These are phyloP conservation scores for Chaetodon auriga DNA, from an alignment of 2,113 vertebrate genomes.

Conservation along the genomic window DNA sequence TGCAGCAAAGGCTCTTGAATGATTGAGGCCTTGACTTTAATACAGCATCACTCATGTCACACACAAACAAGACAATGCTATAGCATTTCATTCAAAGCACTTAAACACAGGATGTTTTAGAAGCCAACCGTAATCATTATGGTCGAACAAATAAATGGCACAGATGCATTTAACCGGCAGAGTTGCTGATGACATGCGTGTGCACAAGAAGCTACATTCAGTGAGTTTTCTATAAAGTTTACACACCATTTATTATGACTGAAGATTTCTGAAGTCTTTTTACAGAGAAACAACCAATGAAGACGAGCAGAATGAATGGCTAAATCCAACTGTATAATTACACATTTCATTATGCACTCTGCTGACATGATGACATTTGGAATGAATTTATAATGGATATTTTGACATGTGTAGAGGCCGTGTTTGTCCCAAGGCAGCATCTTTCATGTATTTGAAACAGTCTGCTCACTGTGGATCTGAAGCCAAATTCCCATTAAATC, in stretches of 20 bases:
- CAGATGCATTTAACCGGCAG: slow-evolving; percentile 67
- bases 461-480: not conserved
- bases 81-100: slow-evolving; percentile 78
- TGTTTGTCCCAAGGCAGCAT: slow-evolving; percentile 21
- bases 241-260: not conserved
- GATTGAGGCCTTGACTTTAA: slow-evolving; percentile 85
- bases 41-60: slow-evolving; percentile 79
- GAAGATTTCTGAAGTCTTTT: slow-evolving; percentile 10
- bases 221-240: slow-evolving; percentile 23
- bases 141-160: slow-evolving; percentile 56
- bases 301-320: slow-evolving; percentile 11
- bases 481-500: slow-evolving; percentile 1
- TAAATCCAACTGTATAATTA: slow-evolving; percentile 11
- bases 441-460: slow-evolving; percentile 9
- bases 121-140: slow-evolving; percentile 66
- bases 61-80: slow-evolving; percentile 76
- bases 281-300: slow-evolving; percentile 23
- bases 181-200: slow-evolving; percentile 53
- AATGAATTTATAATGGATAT: slow-evolving; percentile 42
- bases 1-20: slow-evolving; percentile 83
- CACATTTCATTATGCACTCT: slow-evolving; percentile 5
- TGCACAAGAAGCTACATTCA: slow-evolving; percentile 42
- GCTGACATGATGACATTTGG: slow-evolving; percentile 25
- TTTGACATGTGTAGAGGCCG: slow-evolving; percentile 32
- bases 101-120: slow-evolving; percentile 75